These are phyloP conservation scores for Glyphotaelius pellucidus DNA, from an alignment of 2,888 invertebrate genomes.

Conservation along the genomic window DNA sequence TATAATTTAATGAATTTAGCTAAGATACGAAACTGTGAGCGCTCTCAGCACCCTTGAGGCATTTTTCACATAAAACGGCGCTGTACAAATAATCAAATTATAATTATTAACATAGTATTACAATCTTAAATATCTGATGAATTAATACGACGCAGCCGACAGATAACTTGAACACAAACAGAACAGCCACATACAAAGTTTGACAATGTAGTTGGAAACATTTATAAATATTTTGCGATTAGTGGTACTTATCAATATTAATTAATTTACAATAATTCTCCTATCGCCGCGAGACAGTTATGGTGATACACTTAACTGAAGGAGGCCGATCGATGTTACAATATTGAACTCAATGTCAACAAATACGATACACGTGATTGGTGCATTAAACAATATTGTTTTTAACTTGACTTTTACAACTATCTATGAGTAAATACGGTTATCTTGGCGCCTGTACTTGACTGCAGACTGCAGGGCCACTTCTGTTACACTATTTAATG, in stretches of 20 bases:
- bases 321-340: not conserved
- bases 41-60: no score
- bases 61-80: no score
- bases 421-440: not conserved
- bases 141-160: not conserved
- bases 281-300: not conserved
- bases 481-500: not conserved
- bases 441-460: not conserved
- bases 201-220: not conserved
- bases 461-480: not conserved
- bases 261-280: not conserved
- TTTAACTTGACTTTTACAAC: not conserved
- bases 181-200: not conserved
- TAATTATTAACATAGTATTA: not conserved
- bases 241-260: not conserved
- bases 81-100: no score
- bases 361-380: conserved; percentile 4
- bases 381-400: not conserved
- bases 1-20: no score
- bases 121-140: not conserved
- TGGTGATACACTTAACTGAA: not conserved
- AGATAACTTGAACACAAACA: not conserved
- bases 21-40: no score
- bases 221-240: not conserved
- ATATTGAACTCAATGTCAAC: conserved; percentile 10